Conservation (phyloP, 2,797 vertebrate genomes). For the Rallus crepitans region DNA sequence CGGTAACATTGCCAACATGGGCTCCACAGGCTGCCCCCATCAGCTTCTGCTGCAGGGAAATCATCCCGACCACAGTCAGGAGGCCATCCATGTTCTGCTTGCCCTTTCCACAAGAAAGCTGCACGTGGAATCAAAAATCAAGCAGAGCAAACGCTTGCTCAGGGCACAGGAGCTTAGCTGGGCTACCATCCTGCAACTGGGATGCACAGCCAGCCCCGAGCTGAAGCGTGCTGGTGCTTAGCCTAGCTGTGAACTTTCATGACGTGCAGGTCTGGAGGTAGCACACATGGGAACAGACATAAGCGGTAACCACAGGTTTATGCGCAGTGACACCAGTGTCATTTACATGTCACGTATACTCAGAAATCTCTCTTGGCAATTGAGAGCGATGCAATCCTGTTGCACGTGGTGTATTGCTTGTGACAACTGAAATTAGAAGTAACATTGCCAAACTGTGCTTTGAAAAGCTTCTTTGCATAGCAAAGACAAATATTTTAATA, state of each 20-base stretch:
- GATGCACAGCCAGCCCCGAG: neutral
- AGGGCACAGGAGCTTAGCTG: accelerated
- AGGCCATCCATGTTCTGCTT: neutral
- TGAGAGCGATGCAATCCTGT: neutral
- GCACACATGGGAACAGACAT: neutral
- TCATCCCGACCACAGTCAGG: neutral
- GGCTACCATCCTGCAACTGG: accelerated
- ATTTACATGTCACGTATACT: slow-evolving; percentile 11
- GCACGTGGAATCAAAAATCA: neutral
- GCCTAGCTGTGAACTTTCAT: neutral
- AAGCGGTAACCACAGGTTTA: neutral
- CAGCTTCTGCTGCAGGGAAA: neutral
- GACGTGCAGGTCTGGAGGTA: neutral
- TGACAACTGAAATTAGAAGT: slow-evolving; percentile 33
- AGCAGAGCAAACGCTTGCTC: accelerated
- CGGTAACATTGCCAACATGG: neutral
- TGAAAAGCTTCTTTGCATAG: neutral
- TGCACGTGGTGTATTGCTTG: neutral
- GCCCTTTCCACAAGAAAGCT: neutral
- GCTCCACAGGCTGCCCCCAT: neutral
- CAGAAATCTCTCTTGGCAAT: slow-evolving; percentile 16
- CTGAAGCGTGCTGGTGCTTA: accelerated
- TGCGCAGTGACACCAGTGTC: slow-evolving; percentile 30
- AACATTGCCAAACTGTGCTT: neutral
- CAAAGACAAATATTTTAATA: slow-evolving; percentile 5